Percentiles rank a stretch among this genome's conserved stretches.
Conservation (phyloP, 2,113 vertebrate genomes). For the Psittacula cyanocephala region DNA sequence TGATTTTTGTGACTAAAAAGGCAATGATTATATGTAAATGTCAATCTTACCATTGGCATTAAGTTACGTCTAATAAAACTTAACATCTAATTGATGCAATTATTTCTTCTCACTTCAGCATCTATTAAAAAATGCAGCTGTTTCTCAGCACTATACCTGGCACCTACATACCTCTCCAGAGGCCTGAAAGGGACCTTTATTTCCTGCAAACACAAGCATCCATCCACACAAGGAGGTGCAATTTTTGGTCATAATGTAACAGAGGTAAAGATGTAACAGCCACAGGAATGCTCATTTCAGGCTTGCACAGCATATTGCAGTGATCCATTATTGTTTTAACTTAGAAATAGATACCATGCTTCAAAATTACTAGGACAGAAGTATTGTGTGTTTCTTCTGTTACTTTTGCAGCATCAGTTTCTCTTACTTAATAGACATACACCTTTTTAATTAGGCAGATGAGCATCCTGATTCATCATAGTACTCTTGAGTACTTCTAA, state of each 20-base stretch:
- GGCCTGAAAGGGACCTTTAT: neutral
- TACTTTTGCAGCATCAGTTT: neutral
- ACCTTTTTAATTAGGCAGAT: neutral
- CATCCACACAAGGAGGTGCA: neutral
- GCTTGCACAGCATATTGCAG: neutral
- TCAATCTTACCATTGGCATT: constrained; percentile 12
- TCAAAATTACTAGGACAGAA: neutral
- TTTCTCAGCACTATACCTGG: neutral
- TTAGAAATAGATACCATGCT: neutral
- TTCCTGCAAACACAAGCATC: neutral
- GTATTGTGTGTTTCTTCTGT: neutral
- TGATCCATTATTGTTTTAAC: neutral
- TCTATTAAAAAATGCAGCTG: neutral
- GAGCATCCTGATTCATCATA: neutral
- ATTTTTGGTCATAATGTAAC: neutral
- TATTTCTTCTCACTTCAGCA: neutral
- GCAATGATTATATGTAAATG: neutral
- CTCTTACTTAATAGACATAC: neutral
- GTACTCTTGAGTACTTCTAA: neutral
- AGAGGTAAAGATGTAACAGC: neutral
- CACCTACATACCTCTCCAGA: neutral
- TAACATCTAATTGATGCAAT: neutral
- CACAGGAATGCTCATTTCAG: neutral
- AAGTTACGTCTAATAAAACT: constrained; percentile 70
- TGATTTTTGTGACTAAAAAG: constrained; percentile 55